A percentile compares a stretch with the other conserved stretches of the same genome.
Evolutionary conservation across 1,140 invertebrate species (phyloP).

Genomic region (Hycleus cichorii): DNA sequence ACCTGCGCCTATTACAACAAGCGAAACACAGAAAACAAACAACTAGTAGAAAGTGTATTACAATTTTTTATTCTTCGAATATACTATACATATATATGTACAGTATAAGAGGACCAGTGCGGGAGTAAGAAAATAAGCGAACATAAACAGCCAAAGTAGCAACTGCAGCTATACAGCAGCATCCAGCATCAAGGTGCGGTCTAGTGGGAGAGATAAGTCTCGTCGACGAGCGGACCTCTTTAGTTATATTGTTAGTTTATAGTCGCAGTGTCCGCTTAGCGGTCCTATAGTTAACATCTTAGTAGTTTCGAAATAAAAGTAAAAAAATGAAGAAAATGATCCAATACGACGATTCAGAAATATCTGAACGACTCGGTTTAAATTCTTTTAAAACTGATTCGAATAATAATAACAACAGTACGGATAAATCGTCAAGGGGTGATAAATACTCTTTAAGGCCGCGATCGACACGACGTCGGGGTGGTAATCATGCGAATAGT

Average conservation of each 20-base stretch:
- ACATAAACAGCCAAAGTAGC: not conserved
- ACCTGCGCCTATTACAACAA: too few species aligned
- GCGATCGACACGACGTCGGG: conserved; percentile 27
- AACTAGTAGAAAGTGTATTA: too few species aligned
- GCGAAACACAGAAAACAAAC: too few species aligned
- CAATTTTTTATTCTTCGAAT: too few species aligned
- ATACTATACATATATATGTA: too few species aligned
- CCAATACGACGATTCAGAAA: conserved; percentile 29
- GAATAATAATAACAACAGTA: conserved; percentile 30
- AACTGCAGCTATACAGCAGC: too few species aligned
- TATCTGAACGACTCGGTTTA: conserved; percentile 32
- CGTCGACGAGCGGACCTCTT: not conserved
- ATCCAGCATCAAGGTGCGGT: not conserved
- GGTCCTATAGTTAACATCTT: conserved; percentile 16
- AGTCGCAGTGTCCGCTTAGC: conserved; percentile 14
- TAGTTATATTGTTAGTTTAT: conserved; percentile 3
- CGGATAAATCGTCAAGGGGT: conserved; percentile 22
- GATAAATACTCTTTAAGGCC: conserved; percentile 39
- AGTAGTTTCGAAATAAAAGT: not conserved
- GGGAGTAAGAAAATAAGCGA: too few species aligned
- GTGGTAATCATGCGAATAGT: conserved; percentile 9
- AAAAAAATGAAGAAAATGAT: conserved; percentile 17
- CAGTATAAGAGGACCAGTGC: too few species aligned
- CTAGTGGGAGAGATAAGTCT: conserved; percentile 7
- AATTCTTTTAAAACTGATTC: conserved; percentile 24